These are phyloP conservation scores for Ara ararauna DNA, from an alignment of 2,797 vertebrate species.

Conservation along the genomic window DNA sequence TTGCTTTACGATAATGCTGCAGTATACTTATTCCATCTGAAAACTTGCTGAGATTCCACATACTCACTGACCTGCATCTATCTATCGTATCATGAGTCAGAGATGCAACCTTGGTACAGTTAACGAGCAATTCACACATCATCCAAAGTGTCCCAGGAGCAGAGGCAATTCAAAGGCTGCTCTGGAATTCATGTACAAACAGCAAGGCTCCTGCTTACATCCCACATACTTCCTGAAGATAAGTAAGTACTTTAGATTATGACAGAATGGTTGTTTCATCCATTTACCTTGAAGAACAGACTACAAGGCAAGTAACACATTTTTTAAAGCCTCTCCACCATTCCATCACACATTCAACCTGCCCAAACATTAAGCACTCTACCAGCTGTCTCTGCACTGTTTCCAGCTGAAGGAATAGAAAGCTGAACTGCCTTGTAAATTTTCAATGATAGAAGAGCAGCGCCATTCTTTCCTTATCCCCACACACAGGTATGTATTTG, in stretches of 20 bases:
- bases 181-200: neutral
- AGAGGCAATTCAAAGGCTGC: neutral
- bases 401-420: neutral
- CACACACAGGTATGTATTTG: neutral
- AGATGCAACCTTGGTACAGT: neutral
- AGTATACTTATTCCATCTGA: conserved; percentile 37
- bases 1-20: neutral
- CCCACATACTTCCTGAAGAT: neutral
- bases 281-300: neutral
- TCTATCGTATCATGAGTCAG: neutral
- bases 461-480: neutral
- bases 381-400: neutral
- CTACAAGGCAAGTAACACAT: neutral
- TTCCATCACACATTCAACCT: neutral
- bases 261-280: neutral
- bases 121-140: neutral
- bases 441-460: neutral
- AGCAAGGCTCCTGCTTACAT: neutral
- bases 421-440: neutral
- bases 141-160: neutral
- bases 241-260: neutral
- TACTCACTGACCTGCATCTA: conserved; percentile 15
- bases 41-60: conserved; percentile 41
- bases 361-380: neutral
- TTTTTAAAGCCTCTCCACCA: neutral